Evolutionary conservation across 2,888 invertebrate species (phyloP), one percentile per base, ranked within the genome.

Genomic region (Latrodectus elegans): DNA sequence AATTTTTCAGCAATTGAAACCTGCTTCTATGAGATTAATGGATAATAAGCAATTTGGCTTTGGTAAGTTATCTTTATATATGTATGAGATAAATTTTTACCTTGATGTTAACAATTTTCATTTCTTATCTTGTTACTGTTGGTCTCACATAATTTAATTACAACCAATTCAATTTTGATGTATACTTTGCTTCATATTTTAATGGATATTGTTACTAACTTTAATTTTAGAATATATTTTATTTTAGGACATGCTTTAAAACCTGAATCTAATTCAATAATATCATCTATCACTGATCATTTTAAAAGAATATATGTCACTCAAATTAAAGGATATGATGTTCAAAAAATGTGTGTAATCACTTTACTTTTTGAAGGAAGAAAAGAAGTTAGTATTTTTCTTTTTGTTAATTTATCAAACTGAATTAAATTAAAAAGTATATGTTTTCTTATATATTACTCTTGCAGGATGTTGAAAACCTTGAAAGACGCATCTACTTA

Each of bases 21-120:
- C 99, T 0, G 96, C 99, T 17, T 99, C 99, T 22, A 96, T 99
- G 88, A 94, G 99, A 38, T 94, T 99, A 12, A 96, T 99, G 96
- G 99, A 99, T 92, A 99, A 99, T 91, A 97, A 97, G 90, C 99
- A 99, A 93, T 99, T 99, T 92, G 95, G 96, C 89, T 97, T 99
- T 93, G 99, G 94, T 92, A 91, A 90, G 91, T 90, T 68, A 15
- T 52, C 49, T 65, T 38, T 22, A 26, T 53, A 12, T 10, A 9
- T 15, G 12, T 11, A 60, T 60, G 8, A 10, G n/a, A 60, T 60
- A 11, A 60, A 60, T 6, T 38, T 38, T 38, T 38, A 4, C 6
- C 38, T 38, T 38, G 6, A 38, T 38, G 10, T 60, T 60, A 60
- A n/a, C 60, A 60, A n/a, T 60, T 12, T 70, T 38, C 22, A 49